Evolutionary conservation across 2,888 invertebrate species (phyloP).

Genomic region (Cryptus armator): DNA sequence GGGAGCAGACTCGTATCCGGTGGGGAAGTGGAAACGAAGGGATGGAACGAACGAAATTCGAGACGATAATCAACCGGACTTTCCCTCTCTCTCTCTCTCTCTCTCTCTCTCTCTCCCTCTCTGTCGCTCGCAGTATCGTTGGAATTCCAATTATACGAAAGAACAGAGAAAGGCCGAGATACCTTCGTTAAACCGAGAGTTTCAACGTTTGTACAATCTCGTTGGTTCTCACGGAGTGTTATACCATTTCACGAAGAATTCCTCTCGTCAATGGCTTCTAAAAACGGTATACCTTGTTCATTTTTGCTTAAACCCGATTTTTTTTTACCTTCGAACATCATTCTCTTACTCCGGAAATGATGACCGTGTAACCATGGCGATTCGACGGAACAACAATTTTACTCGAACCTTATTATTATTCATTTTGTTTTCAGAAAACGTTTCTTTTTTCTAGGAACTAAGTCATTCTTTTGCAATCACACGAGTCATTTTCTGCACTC

Average conservation of each 20-base stretch:
- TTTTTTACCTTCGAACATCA: background rate
- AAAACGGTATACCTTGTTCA: background rate
- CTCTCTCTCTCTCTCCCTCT: background rate
- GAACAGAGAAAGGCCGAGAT: conserved; percentile 24
- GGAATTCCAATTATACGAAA: conserved; percentile 58
- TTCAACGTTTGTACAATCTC: conserved; percentile 18
- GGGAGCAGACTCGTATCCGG: conserved; percentile 2
- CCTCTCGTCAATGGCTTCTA: conserved; percentile 4
- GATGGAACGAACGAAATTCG: conserved; percentile 44
- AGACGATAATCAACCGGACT: conserved; percentile 51
- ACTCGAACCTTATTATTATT: background rate
- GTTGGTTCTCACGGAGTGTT: background rate
- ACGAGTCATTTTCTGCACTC: conserved; percentile 14
- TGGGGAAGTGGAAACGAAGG: conserved; percentile 4
- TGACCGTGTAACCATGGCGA: background rate
- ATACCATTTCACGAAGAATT: background rate
- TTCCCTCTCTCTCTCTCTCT: no score
- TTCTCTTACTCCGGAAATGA: background rate
- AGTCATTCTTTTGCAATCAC: conserved; percentile 18
- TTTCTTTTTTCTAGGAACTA: conserved; percentile 8
- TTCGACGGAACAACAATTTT: background rate
- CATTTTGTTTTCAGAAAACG: background rate
- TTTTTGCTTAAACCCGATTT: background rate
- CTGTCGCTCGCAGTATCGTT: conserved; percentile 26
- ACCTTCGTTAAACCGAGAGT: conserved; percentile 42